These are phyloP conservation scores for Liopterus haemorrhoidalis DNA, from an alignment of 2,888 invertebrate species.

Conservation along the genomic window DNA sequence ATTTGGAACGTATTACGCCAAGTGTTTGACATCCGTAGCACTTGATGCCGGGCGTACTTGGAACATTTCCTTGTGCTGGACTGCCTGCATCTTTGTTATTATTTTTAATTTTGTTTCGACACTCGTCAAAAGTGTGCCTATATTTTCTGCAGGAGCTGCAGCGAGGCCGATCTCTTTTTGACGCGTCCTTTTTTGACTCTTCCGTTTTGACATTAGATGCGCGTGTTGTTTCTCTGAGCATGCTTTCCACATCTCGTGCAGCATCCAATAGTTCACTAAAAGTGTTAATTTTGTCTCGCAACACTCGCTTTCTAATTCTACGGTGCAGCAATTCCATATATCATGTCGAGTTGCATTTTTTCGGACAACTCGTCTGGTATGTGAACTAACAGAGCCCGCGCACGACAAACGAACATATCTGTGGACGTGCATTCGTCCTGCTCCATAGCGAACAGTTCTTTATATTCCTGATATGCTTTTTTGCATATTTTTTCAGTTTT, in stretches of 20 bases:
- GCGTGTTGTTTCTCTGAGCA: constrained; percentile 2
- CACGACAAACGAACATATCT: constrained; percentile 11
- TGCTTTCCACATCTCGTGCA: constrained; percentile 10
- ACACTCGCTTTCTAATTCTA: constrained; percentile 5
- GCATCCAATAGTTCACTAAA: neutral
- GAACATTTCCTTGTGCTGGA: neutral
- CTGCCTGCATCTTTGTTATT: neutral
- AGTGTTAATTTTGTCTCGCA: constrained; percentile 5
- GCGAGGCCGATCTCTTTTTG: neutral
- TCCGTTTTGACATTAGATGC: neutral
- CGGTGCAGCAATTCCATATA: constrained; percentile 10
- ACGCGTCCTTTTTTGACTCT: neutral
- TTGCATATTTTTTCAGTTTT: too few relatives aligned
- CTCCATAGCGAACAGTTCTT: constrained; percentile 9
- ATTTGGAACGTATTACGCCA: constrained; percentile 1
- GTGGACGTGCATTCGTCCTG: constrained; percentile 6
- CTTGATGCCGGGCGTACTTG: neutral
- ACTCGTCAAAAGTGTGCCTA: neutral
- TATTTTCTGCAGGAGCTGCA: too few relatives aligned
- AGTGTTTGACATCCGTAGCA: constrained; percentile 9
- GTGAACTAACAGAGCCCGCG: constrained; percentile 10
- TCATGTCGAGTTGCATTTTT: constrained; percentile 10
- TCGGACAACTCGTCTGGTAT: constrained; percentile 1
- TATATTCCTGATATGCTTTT: constrained; percentile 7
- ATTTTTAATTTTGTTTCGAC: constrained; percentile 2